phyloP scores from a whole-genome alignment of 2,113 vertebrate species.

The Ovis canadensis region DNA sequence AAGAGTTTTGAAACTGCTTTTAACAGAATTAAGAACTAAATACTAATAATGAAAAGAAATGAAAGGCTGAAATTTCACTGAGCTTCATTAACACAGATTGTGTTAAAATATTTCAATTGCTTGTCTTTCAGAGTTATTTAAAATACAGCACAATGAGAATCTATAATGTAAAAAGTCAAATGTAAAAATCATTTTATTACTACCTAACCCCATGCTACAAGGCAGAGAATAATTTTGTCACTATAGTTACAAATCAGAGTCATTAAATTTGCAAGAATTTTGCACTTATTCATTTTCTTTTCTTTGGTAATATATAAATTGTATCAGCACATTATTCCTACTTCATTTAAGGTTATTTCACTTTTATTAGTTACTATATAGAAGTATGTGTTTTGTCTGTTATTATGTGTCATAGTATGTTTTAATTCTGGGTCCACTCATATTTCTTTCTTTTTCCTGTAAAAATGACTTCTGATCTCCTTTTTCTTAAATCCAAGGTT shows the following conservation, averaged over 20 bases:
- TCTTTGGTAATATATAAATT: background rate
- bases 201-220: background rate
- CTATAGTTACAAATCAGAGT: background rate
- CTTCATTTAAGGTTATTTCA: background rate
- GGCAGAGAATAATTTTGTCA: background rate
- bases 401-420: background rate
- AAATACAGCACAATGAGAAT: constrained; percentile 3
- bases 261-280: background rate
- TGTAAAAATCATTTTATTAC: background rate
- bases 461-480: background rate
- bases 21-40: constrained; percentile 11
- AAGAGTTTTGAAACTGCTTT: background rate
- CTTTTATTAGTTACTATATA: background rate
- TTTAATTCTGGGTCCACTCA: background rate
- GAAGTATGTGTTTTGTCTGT: background rate
- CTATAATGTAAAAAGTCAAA: background rate
- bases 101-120: constrained; percentile 37
- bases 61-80: background rate
- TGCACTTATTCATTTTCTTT: background rate
- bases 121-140: background rate
- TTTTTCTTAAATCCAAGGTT: background rate
- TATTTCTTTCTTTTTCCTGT: background rate
- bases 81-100: background rate
- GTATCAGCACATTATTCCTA: background rate
- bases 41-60: background rate